Conservation (phyloP, 2,888 invertebrate genomes). For the Perithous albicinctus region DNA sequence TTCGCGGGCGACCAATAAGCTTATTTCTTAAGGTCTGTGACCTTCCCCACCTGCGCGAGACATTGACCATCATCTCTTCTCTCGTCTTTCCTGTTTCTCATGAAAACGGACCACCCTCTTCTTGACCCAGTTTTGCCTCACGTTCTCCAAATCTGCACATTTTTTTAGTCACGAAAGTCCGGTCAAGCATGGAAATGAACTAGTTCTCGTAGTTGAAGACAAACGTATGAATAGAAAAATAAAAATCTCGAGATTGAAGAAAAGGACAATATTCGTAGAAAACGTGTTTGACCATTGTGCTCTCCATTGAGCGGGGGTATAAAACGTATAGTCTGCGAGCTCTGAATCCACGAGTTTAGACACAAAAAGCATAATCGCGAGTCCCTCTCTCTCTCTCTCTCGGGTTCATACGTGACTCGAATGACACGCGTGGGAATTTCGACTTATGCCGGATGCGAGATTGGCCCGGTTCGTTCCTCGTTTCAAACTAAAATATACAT, state of each 20-base stretch:
- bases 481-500: constrained; percentile 23
- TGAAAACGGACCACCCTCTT: constrained; percentile 14
- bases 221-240: constrained; percentile 15
- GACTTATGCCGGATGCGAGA: constrained; percentile 66
- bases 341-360: constrained; percentile 49
- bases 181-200: background rate
- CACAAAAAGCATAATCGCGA: constrained; percentile 53
- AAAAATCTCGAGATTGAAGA: constrained; percentile 33
- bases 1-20: constrained; percentile 30
- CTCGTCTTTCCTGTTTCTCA: constrained; percentile 22
- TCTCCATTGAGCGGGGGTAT: constrained; percentile 15
- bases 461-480: constrained; percentile 20
- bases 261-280: constrained; percentile 35
- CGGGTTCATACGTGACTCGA: constrained; percentile 72
- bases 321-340: constrained; percentile 43
- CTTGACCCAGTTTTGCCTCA: background rate
- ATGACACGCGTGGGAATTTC: constrained; percentile 69
- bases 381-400: too few species aligned
- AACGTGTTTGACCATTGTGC: constrained; percentile 54
- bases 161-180: constrained; percentile 23
- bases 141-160: background rate
- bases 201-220: background rate
- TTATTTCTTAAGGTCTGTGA: constrained; percentile 55
- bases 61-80: constrained; percentile 24
- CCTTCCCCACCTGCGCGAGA: constrained; percentile 53